Percentiles rank a stretch among this genome's conserved stretches.
phyloP scores from a whole-genome alignment of 2,797 vertebrate species.

The Muscicapa striata region DNA sequence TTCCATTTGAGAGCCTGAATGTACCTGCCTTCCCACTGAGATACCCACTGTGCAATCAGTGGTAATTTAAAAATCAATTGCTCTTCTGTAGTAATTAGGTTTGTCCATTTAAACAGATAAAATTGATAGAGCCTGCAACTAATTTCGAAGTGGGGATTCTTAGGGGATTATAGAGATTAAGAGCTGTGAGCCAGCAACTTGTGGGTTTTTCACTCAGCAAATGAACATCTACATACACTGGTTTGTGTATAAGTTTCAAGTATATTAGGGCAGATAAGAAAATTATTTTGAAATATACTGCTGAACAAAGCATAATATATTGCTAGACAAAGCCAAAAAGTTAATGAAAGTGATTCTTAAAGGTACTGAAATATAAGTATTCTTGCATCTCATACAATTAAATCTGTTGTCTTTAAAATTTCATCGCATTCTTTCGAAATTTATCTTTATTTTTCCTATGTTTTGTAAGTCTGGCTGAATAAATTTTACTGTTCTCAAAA shows the following conservation, averaged over 20 bases:
- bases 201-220: slow-evolving; percentile 16
- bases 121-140: slow-evolving; percentile 78
- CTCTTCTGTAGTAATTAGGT: slow-evolving; percentile 79
- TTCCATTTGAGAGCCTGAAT: slow-evolving; percentile 72
- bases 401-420: background rate
- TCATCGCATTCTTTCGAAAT: background rate
- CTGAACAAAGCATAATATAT: slow-evolving; percentile 18
- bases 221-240: slow-evolving; percentile 6
- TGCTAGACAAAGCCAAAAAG: slow-evolving; percentile 14
- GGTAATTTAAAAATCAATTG: slow-evolving; percentile 81
- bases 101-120: slow-evolving; percentile 76
- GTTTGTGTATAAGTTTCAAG: slow-evolving; percentile 22
- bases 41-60: slow-evolving; percentile 74
- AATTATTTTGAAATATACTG: slow-evolving; percentile 49
- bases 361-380: background rate
- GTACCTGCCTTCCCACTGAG: slow-evolving; percentile 74
- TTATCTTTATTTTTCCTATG: background rate
- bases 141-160: slow-evolving; percentile 72
- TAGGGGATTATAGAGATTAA: slow-evolving; percentile 70
- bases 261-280: background rate
- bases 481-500: background rate
- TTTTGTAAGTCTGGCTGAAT: background rate
- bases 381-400: background rate
- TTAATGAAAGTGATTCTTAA: background rate
- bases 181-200: slow-evolving; percentile 59